Evolutionary conservation across 2,888 invertebrate genomes (phyloP), one percentile per base, ranked within the genome.

Genomic region (Ophion obscuratus): DNA sequence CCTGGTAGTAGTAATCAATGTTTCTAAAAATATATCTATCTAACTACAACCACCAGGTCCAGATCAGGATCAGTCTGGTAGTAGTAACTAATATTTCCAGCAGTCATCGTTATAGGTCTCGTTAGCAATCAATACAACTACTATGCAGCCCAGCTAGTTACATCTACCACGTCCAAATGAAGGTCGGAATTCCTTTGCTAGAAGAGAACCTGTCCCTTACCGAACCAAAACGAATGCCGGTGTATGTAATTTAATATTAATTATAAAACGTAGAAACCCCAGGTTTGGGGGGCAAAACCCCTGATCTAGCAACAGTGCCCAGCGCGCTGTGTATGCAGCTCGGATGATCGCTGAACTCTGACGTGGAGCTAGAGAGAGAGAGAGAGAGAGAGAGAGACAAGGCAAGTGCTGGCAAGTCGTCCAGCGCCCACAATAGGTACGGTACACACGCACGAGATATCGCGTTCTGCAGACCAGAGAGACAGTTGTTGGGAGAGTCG

Each of bases 401-500:
- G 53, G 17, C 1, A 17, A 14, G 53, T 5, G 53, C 14, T 53
- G 53, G 14, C 14, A 53, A 53, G 5, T 17, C 53, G 53, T 11
- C 17, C 53, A 53, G 53, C 53, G 17, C 17, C 53, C 17, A 53
- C 53, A 53, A 53, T 70, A 27, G 27, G n/a, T n/a, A 53, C n/a
- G 27, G n/a, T n/a, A 53, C n/a, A 57, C 20, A 31, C 14, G 57
- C 11, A 36, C 64, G 17, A 40, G 2, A 77, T 40, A 57, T 59
- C 59, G 24, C 36, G 24, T 59, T 71, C n/a, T 36, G 20, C 7
- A 47, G 47, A 47, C 20, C 14, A 64, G n/a, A 53, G 47, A 20
- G 47, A 80, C 73, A 14, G 71, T 53, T 31, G 66, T 24, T 17
- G 36, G 53, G 75, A 5, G 24, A 70, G 47, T 57, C 62, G n/a